Base-by-base conservation (phyloP, 2,797 vertebrate species). In the Chelidonichthys spinosus region DNA sequence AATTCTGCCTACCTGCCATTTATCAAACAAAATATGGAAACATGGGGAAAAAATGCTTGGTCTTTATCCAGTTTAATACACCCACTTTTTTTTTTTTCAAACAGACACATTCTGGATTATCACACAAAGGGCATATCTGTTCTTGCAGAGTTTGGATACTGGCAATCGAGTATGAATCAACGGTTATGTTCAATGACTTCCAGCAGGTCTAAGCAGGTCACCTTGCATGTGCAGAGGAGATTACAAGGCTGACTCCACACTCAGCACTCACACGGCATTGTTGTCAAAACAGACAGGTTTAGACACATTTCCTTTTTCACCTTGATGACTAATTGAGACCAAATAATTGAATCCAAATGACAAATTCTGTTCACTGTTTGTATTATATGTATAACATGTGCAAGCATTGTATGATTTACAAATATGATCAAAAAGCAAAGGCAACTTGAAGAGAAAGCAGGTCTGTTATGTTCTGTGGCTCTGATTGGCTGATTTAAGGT, bases 191-290 rank as follows among this genome's bases (percentile, higher is more conserved):
- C 15, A 74, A 70, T 67, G 8, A 46, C 13, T 49, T 63, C 5
- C 13, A 76, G 74, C 85, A 82, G 50, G 87, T 81, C 55, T 43
- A 15, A 69, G 52, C 87, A 84, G 56, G 56, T 80, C 69, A 65
- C 17, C 11, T 72, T 56, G 63, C 66, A 70, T 85, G 76, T 35
- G 60, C 58, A 35, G 43, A 60, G 6, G 10, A 53, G 58, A 81
- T 79, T 50, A 67, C 0, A 4, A 0, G 25, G 2, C 7, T 10
- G 3, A 25, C 25, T 25, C 25, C 25, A 3, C 0, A 7, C 17
- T 8, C 6, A 3, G 18, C 11, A 36, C 52, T 67, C 42, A 50
- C 11, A 50, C 1, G 0, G 4, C 35, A 17, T 4, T 33, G 55
- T 58, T 65, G 18, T n/a, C 35, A 43, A 49, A 62, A 63, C 53